Conservation (phyloP, 2,113 vertebrate species). For the Aptenodytes patagonicus region DNA sequence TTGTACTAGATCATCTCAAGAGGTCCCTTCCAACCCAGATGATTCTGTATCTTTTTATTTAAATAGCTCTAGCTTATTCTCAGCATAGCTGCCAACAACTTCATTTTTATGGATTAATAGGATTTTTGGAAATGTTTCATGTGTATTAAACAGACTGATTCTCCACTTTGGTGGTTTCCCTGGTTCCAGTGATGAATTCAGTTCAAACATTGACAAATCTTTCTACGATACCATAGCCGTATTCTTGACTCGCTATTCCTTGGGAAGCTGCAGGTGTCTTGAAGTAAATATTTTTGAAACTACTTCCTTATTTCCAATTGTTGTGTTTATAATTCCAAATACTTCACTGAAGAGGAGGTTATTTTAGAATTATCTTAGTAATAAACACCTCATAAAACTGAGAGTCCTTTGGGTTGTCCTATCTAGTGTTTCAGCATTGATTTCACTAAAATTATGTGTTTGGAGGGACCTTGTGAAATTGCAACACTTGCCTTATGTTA, state of each 20-base stretch:
- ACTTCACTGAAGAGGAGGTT: constrained; percentile 25
- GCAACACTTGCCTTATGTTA: constrained; percentile 42
- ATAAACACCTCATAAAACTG: constrained; percentile 50
- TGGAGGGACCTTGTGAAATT: constrained; percentile 17
- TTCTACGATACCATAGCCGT: neutral
- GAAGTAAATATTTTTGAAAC: constrained; percentile 43
- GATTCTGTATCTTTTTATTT: neutral
- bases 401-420: constrained; percentile 16
- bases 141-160: neutral
- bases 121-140: neutral
- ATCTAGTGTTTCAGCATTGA: constrained; percentile 53
- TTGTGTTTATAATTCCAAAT: constrained; percentile 35
- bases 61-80: neutral
- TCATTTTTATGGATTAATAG: neutral
- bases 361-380: constrained; percentile 20
- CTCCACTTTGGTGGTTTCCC: neutral
- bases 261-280: constrained; percentile 21
- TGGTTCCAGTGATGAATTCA: neutral
- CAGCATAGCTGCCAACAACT: neutral
- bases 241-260: neutral
- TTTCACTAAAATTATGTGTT: constrained; percentile 62
- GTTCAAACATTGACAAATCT: neutral
- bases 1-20: neutral
- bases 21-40: neutral
- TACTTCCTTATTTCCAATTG: constrained; percentile 39